Evolutionary conservation across 2,113 vertebrate species (phyloP), one percentile per base, ranked within the genome.

Genomic region (Tachycineta bicolor): DNA sequence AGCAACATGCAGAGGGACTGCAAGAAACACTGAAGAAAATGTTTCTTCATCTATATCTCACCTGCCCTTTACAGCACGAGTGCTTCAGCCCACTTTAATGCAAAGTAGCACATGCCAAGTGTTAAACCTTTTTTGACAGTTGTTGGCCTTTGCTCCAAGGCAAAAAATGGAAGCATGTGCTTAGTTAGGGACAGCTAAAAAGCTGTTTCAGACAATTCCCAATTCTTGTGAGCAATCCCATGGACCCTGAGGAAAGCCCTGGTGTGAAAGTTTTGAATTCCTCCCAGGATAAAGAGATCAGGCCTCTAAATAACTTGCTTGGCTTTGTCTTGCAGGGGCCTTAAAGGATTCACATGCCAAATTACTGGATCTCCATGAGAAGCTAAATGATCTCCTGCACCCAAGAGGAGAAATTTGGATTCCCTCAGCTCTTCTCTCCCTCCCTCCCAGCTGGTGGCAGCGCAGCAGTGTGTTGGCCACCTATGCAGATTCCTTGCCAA

Each of bases 401-500:
- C 19, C 31, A 58, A 49, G 10, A 87, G 2, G 4, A 84, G 19
- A 49, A 84, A 34, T 0, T 6, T 10, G 4, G 9, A 33, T 56
- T 49, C 18, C 24, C 25, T 44, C 31, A 62, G 37, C 41, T 73
- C 24, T 12, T 67, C 10, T 67, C 29, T 71, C 9, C 49, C 31
- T 60, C 16, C 18, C 28, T 78, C 39, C 11, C 44, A 53, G 22
- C 2, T 41, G 34, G 39, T n/a, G 82, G 31, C 58, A 37, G 37
- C 50, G 74, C 5, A 83, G 10, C 4, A 2, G 3, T 0, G 1
- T 1, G 0, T 14, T 63, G 13, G 29, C 53, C n/a, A 77, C 10
- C 17, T 9, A 1, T 0, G 0, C 13, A 75, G 23, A 60, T 31
- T 63, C 18, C 12, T 44, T 64, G 23, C 5, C 28, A 34, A 6